These are phyloP conservation scores for Helleia helle DNA, from an alignment of 2,888 invertebrate species.

Conservation along the genomic window DNA sequence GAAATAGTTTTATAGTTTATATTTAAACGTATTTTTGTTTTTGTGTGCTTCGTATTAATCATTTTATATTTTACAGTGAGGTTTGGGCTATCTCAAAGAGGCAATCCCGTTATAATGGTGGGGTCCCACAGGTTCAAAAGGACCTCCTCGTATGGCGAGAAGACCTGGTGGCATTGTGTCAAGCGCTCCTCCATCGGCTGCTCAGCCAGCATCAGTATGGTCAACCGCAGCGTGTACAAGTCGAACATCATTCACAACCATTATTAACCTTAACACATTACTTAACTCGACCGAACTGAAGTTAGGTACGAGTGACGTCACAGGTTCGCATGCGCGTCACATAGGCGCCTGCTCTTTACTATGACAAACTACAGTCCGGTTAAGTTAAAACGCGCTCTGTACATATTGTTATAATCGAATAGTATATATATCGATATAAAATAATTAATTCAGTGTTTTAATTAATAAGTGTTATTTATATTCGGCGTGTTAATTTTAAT, in stretches of 20 bases:
- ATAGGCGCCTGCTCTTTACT: too few relatives aligned
- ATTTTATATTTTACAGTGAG: slow-evolving; percentile 27
- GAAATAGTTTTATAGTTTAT: too few relatives aligned
- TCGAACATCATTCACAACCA: slow-evolving; percentile 26
- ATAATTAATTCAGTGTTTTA: background rate
- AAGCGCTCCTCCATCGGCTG: slow-evolving; percentile 28
- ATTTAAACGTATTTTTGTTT: too few relatives aligned
- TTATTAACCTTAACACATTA: too few relatives aligned
- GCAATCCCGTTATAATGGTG: slow-evolving; percentile 29
- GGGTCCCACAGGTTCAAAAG: slow-evolving; percentile 28
- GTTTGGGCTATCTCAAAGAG: slow-evolving; percentile 28
- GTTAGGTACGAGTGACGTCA: background rate
- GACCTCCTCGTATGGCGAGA: slow-evolving; percentile 24
- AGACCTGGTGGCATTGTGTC: slow-evolving; percentile 34
- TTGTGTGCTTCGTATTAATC: too few relatives aligned
- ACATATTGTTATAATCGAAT: background rate
- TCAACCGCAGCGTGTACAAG: slow-evolving; percentile 20
- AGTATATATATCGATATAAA: too few relatives aligned
- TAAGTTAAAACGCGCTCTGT: background rate
- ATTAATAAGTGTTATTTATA: background rate
- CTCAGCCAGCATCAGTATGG: slow-evolving; percentile 23
- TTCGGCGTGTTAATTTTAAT: background rate
- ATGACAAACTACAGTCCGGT: background rate
- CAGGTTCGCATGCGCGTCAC: too few relatives aligned
- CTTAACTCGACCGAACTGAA: too few relatives aligned